phyloP scores from a whole-genome alignment of 2,113 vertebrate genomes.

The Coptodon rendalli region DNA sequence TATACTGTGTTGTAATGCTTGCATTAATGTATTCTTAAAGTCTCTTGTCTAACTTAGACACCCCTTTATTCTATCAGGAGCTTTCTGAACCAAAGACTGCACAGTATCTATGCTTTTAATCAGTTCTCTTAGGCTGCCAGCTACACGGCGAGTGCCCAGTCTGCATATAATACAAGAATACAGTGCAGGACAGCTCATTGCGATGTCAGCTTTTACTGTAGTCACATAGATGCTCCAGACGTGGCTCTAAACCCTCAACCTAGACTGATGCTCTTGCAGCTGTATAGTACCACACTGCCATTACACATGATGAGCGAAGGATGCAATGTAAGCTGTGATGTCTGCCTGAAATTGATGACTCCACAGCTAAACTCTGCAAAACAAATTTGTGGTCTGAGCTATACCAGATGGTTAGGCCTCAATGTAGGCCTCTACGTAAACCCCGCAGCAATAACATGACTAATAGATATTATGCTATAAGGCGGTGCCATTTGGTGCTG shows the following conservation, averaged over 20 bases:
- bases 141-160: not conserved
- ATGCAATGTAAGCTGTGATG: not conserved
- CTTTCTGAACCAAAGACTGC: not conserved
- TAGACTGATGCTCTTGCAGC: not conserved
- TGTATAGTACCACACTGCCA: not conserved
- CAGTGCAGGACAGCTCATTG: not conserved
- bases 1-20: not conserved
- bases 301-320: not conserved
- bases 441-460: slow-evolving; percentile 63
- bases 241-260: not conserved
- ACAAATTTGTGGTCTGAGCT: slow-evolving; percentile 47
- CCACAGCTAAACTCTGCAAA: slow-evolving; percentile 14
- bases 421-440: slow-evolving; percentile 54
- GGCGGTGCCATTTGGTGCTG: slow-evolving; percentile 48
- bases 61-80: not conserved
- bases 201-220: not conserved
- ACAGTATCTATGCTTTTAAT: not conserved
- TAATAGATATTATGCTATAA: slow-evolving; percentile 58
- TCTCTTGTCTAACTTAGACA: not conserved
- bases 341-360: slow-evolving; percentile 29
- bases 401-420: slow-evolving; percentile 62
- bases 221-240: not conserved
- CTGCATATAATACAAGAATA: not conserved
- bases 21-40: not conserved
- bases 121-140: not conserved